Conservation (phyloP, 2,888 invertebrate genomes). For the Andrena hattorfiana region DNA sequence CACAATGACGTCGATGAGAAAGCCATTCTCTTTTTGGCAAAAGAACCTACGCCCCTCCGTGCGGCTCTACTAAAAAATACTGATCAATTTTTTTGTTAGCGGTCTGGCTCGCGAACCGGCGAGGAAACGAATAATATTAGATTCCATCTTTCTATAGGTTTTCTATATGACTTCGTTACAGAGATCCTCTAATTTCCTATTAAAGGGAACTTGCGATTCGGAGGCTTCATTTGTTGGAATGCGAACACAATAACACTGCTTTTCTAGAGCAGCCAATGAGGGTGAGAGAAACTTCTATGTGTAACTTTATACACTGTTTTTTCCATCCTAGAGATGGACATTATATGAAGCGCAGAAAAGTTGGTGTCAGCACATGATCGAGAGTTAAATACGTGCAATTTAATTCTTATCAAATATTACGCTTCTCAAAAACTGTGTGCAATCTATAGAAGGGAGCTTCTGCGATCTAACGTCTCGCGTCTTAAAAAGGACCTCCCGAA, state of each 20-base stretch:
- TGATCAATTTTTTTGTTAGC: slow-evolving; percentile 4
- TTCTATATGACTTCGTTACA: neutral
- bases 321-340: too few relatives aligned
- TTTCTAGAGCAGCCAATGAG: too few relatives aligned
- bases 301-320: too few relatives aligned
- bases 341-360: too few relatives aligned
- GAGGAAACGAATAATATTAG: neutral
- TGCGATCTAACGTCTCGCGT: neutral
- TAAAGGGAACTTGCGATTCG: neutral
- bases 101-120: neutral
- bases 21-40: slow-evolving; percentile 20
- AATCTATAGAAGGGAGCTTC: neutral
- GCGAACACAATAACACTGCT: too few relatives aligned
- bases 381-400: too few relatives aligned
- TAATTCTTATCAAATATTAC: too few relatives aligned
- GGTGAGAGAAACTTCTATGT: too few relatives aligned
- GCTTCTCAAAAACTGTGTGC: neutral
- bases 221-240: neutral
- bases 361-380: too few relatives aligned
- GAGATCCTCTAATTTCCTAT: neutral
- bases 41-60: slow-evolving; percentile 30
- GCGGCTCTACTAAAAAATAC: slow-evolving; percentile 18
- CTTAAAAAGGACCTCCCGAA: neutral
- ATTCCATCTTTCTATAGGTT: neutral
- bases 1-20: slow-evolving; percentile 61